Base-by-base conservation (phyloP, 1,140 invertebrate genomes). In the Musca vetustissima region DNA sequence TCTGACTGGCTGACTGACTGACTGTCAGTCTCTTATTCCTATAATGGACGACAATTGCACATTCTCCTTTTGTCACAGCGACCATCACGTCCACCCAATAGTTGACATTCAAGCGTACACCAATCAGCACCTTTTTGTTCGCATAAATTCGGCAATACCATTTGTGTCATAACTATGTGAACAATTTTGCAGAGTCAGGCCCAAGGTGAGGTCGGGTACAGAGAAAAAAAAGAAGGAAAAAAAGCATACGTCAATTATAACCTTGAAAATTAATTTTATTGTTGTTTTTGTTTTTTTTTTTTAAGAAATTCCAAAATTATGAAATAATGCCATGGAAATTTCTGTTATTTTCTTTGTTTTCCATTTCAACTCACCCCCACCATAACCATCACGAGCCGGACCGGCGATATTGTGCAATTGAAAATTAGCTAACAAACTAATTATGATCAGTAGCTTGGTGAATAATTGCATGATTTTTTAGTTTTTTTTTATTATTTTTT, bases 61-160 rank as follows among this genome's bases (percentile, higher is more conserved):
- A 78, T 70, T 17, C 68, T 68, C 32, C 71, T 64, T 69, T 78
- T 76, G 49, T 79, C 75, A 67, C 78, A 79, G 14, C 69, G 59
- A 28, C 78, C 78, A 61, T 73, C 78, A 47, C 75, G 70, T 67
- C 76, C 77, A 36, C 78, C 78, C 1, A 71, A 74, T 64, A 74
- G 69, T 72, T 77, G 75, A 55, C 78, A 79, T 32, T 36, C 67
- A 19, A 64, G 64, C 1, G 64, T 66, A 64, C 78, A 79, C 75
- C 68, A 72, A 43, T 80, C 78, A n/a, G 28, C 77, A n/a, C 77
- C 7, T 64, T 61, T 22, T 64, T 19, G 19, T 71, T n/a, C 66
- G 66, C 78, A 78, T 76, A 80, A 25, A 76, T 55, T 22, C 21
- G 52, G 2, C 13, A 55, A 21, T 7, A 21, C n/a, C 11, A 19